A percentile compares a stretch with the other conserved stretches of the same genome.
Evolutionary conservation across 2,888 invertebrate species (phyloP).

Genomic region (Cheilosia grossa): DNA sequence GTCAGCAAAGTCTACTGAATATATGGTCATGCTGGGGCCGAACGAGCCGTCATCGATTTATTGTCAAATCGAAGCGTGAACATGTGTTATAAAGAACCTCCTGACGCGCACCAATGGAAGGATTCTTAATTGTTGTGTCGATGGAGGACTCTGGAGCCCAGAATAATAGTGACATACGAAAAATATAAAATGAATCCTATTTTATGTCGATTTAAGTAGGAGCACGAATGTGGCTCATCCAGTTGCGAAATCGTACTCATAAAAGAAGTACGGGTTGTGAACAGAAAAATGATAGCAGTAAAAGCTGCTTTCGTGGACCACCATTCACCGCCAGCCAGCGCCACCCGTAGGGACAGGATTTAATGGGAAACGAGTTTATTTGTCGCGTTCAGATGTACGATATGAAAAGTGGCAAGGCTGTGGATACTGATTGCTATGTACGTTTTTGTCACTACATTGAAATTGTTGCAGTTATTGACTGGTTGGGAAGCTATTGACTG

Average conservation of each 20-base stretch:
- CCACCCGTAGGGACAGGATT: not conserved
- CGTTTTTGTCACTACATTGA: too few relatives aligned
- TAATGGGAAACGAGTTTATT: not conserved
- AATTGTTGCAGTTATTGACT: too few relatives aligned
- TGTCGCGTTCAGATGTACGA: not conserved
- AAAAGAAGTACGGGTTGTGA: slow-evolving; percentile 3
- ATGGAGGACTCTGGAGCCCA: slow-evolving; percentile 1
- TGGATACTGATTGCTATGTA: too few relatives aligned
- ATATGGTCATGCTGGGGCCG: not conserved
- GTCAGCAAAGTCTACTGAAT: not conserved
- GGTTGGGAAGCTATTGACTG: too few relatives aligned
- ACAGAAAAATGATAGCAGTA: slow-evolving; percentile 6
- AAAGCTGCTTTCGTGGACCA: not conserved
- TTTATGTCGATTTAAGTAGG: slow-evolving; percentile 2
- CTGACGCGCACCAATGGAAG: slow-evolving; percentile 2
- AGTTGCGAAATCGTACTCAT: slow-evolving; percentile 3
- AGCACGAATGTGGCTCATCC: not conserved
- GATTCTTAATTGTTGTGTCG: slow-evolving; percentile 21
- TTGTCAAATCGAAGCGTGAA: slow-evolving; percentile 38
- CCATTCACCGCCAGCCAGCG: not conserved
- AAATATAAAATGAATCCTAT: not conserved
- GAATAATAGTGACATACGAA: not conserved
- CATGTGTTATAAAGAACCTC: slow-evolving; percentile 33
- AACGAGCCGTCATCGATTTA: slow-evolving; percentile 29
- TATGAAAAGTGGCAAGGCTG: not conserved